phyloP scores from a whole-genome alignment of 2,888 invertebrate species.

The Hyles lineata region DNA sequence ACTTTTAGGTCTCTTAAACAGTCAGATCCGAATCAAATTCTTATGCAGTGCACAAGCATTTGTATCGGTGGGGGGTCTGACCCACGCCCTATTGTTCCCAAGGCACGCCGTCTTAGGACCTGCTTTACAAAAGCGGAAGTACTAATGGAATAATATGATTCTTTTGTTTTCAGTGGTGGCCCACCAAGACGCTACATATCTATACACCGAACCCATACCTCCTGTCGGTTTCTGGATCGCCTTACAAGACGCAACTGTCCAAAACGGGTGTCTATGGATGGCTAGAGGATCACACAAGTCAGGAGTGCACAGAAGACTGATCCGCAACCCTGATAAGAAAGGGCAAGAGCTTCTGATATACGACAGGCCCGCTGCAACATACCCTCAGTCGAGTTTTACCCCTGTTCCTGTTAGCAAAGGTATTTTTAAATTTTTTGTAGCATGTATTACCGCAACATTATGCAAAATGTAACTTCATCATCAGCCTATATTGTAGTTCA shows the following conservation, averaged over 20 bases:
- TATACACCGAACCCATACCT: slow-evolving; percentile 93
- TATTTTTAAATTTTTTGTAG: slow-evolving; percentile 57
- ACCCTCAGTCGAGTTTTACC: slow-evolving; percentile 90
- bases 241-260: slow-evolving; percentile 94
- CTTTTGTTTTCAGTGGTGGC: slow-evolving; percentile 83
- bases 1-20: no score
- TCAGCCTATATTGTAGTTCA: no score
- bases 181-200: slow-evolving; percentile 95
- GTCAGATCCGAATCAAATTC: no score
- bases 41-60: no score
- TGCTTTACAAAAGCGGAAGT: no score
- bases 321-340: slow-evolving; percentile 88
- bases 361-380: slow-evolving; percentile 87
- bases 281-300: slow-evolving; percentile 96
- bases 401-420: slow-evolving; percentile 94
- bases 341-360: slow-evolving; percentile 87
- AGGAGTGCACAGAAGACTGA: slow-evolving; percentile 89
- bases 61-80: no score
- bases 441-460: neutral
- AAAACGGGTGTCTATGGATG: slow-evolving; percentile 98
- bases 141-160: no score
- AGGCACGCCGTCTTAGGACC: no score
- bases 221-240: slow-evolving; percentile 98
- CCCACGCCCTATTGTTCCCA: no score
- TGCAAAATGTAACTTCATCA: no score